These are phyloP conservation scores for Macrobrachium nipponense DNA, from an alignment of 1,140 invertebrate species.

Conservation along the genomic window DNA sequence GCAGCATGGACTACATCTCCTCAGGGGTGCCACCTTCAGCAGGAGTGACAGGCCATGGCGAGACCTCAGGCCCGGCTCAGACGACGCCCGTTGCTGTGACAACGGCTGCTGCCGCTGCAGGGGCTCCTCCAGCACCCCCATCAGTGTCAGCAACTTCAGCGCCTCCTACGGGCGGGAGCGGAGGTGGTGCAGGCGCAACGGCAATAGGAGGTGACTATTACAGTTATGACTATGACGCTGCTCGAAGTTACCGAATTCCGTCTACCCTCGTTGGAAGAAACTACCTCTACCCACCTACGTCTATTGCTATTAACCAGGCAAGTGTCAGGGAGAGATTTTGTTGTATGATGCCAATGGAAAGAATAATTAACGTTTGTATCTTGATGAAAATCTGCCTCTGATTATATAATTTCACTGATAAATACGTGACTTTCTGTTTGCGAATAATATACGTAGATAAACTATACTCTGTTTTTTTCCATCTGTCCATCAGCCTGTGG, in stretches of 20 bases:
- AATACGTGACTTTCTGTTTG: no score
- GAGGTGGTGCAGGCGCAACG: slow-evolving; percentile 11
- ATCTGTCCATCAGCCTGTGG: no score
- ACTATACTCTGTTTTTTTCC: no score
- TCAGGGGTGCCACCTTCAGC: background rate
- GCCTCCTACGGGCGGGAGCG: background rate
- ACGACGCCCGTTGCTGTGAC: background rate
- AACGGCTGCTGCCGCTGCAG: background rate
- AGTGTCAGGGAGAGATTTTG: background rate
- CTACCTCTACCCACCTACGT: slow-evolving; percentile 49
- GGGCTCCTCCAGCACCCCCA: no score
- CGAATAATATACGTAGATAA: no score
- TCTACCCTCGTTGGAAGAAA: slow-evolving; percentile 34
- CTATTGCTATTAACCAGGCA: slow-evolving; percentile 41
- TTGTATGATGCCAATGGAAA: background rate
- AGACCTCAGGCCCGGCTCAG: background rate
- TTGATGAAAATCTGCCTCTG: no score
- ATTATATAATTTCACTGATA: no score
- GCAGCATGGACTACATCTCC: slow-evolving; percentile 48
- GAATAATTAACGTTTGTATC: background rate
- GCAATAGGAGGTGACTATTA: slow-evolving; percentile 17
- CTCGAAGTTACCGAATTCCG: slow-evolving; percentile 36
- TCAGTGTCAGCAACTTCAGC: background rate
- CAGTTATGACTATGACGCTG: slow-evolving; percentile 41
- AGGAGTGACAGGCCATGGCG: background rate